A percentile compares a stretch with the other conserved stretches of the same genome.
These are phyloP conservation scores for Triplophysa bombifrons DNA, from an alignment of 2,797 vertebrate species.

Conservation along the genomic window DNA sequence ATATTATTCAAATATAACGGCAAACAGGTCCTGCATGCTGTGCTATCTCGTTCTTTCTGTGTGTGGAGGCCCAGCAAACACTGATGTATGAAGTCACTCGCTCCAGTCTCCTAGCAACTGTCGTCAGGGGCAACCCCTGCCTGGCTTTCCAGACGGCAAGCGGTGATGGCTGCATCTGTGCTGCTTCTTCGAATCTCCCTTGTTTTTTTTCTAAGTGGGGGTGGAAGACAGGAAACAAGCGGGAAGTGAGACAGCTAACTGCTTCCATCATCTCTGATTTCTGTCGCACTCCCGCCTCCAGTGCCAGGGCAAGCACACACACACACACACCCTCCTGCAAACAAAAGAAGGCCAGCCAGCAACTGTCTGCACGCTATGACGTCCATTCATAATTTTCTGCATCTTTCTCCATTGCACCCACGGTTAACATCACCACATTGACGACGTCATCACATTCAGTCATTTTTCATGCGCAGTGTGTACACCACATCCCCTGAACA, in stretches of 20 bases:
- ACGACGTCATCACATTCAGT: background rate
- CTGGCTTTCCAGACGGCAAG: conserved; percentile 54
- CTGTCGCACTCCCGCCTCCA: conserved; percentile 22
- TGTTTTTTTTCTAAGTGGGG: conserved; percentile 38
- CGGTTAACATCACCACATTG: background rate
- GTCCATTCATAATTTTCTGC: conserved; percentile 7
- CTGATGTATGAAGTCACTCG: conserved; percentile 52
- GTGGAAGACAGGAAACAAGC: conserved; percentile 40
- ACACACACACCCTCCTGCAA: conserved; percentile 1
- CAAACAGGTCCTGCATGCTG: conserved; percentile 14
- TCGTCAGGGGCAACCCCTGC: conserved; percentile 58
- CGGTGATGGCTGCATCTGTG: conserved; percentile 52
- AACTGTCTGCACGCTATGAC: conserved; percentile 17
- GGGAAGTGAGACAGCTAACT: conserved; percentile 35
- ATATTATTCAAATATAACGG: conserved; percentile 1
- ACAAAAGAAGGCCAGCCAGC: background rate
- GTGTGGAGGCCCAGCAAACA: conserved; percentile 30
- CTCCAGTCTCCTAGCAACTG: conserved; percentile 61
- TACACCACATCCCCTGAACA: background rate
- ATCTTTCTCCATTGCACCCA: background rate
- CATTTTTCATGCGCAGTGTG: too few relatives aligned
- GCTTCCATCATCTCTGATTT: conserved; percentile 46
- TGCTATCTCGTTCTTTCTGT: conserved; percentile 10
- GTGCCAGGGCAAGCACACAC: conserved; percentile 32
- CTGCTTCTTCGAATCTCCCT: conserved; percentile 37